phyloP scores from a whole-genome alignment of 2,888 invertebrate genomes.

The Muscina levida region DNA sequence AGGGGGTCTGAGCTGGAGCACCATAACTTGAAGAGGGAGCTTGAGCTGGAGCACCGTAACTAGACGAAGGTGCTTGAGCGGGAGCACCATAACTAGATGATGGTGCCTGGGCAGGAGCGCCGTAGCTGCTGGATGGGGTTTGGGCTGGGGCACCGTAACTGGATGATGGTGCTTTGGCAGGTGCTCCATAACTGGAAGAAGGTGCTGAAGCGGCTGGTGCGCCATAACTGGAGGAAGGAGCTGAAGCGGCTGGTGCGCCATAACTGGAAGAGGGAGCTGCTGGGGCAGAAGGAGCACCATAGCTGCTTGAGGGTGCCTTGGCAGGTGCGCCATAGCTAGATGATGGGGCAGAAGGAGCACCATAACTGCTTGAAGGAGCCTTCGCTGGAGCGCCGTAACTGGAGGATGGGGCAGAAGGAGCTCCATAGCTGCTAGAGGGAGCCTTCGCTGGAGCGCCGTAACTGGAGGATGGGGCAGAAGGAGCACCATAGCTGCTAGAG shows the following conservation, averaged over 20 bases:
- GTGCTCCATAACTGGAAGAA: slow-evolving; percentile 69
- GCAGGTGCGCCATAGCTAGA: slow-evolving; percentile 69
- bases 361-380: slow-evolving; percentile 71
- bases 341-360: slow-evolving; percentile 72
- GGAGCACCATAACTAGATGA: slow-evolving; percentile 79
- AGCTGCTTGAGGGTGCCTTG: slow-evolving; percentile 67
- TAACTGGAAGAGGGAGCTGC: slow-evolving; percentile 78
- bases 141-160: slow-evolving; percentile 73
- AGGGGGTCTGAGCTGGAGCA: slow-evolving; percentile 75
- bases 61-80: slow-evolving; percentile 73
- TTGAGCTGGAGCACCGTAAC: slow-evolving; percentile 72
- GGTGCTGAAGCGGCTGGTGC: slow-evolving; percentile 68
- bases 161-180: slow-evolving; percentile 60
- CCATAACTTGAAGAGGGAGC: slow-evolving; percentile 80
- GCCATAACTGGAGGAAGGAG: slow-evolving; percentile 64
- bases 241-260: slow-evolving; percentile 70
- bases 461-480: slow-evolving; percentile 70
- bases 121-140: slow-evolving; percentile 74
- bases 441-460: slow-evolving; percentile 70
- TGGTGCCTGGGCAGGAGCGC: slow-evolving; percentile 79
- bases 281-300: slow-evolving; percentile 74
- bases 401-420: slow-evolving; percentile 75
- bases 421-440: slow-evolving; percentile 70
- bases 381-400: slow-evolving; percentile 74
- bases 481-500: slow-evolving; percentile 73